Percentiles rank a stretch among this genome's conserved stretches.
Evolutionary conservation across 2,888 invertebrate genomes (phyloP).

Genomic region (Quadroppia sp.): DNA sequence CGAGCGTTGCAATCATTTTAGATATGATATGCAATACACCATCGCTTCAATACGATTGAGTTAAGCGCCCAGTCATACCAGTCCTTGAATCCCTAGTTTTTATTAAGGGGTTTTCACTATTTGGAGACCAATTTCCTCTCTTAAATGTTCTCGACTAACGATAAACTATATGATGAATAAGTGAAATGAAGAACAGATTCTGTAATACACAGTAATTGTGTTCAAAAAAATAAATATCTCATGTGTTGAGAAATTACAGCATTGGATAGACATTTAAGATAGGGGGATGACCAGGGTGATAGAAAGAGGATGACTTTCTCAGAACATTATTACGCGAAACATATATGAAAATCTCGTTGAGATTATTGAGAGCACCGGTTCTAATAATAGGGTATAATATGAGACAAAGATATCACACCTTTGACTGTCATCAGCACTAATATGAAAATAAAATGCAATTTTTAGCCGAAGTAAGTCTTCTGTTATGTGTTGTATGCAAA

Average conservation of each 20-base stretch:
- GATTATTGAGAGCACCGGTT: too few species aligned
- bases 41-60: too few species aligned
- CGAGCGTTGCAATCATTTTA: not conserved
- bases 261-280: too few species aligned
- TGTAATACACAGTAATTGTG: not conserved
- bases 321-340: too few species aligned
- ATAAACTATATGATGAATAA: not conserved
- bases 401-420: too few species aligned
- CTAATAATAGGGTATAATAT: too few species aligned
- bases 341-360: too few species aligned
- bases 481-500: not conserved
- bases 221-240: not conserved
- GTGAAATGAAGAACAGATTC: not conserved
- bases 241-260: too few species aligned
- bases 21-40: not conserved
- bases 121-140: constrained; percentile 23
- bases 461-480: not conserved
- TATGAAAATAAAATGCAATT: too few species aligned
- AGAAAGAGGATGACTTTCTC: too few species aligned
- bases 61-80: not conserved
- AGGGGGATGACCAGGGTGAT: too few species aligned
- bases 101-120: not conserved
- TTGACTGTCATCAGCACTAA: too few species aligned
- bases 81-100: not conserved
- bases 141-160: not conserved